Conservation (phyloP, 1,140 invertebrate species). For the Meteorus sp. region DNA sequence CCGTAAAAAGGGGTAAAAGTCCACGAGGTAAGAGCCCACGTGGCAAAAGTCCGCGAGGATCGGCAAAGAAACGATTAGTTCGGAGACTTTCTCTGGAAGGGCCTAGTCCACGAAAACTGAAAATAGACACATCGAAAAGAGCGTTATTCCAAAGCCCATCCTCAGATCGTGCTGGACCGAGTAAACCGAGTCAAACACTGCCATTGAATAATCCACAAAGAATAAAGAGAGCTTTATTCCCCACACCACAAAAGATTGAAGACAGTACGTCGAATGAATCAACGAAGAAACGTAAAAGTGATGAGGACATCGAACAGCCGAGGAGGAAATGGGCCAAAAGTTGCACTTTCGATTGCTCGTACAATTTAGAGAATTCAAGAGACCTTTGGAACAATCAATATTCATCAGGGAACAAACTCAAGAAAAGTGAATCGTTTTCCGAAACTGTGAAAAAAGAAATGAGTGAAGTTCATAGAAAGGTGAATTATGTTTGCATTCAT, state of each 20-base stretch:
- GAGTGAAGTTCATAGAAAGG: constrained; percentile 67
- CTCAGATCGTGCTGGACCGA: constrained; percentile 45
- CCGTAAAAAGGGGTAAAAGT: constrained; percentile 45
- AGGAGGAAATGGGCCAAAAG: constrained; percentile 63
- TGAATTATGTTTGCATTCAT: constrained; percentile 38
- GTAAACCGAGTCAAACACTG: constrained; percentile 31
- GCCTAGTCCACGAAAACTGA: constrained; percentile 44
- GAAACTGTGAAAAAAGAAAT: constrained; percentile 51
- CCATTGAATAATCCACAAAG: constrained; percentile 42
- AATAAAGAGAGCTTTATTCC: constrained; percentile 65
- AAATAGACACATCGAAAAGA: constrained; percentile 61
- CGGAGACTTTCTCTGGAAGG: constrained; percentile 40
- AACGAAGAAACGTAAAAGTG: constrained; percentile 57
- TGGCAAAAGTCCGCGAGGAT: constrained; percentile 45
- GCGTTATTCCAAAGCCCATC: constrained; percentile 69
- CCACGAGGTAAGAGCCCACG: constrained; percentile 51
- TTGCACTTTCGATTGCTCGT: constrained; percentile 62
- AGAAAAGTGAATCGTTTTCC: constrained; percentile 28
- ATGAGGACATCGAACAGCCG: constrained; percentile 58
- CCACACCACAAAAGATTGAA: constrained; percentile 56
- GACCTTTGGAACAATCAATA: constrained; percentile 36
- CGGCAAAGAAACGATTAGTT: constrained; percentile 46
- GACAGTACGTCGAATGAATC: constrained; percentile 22
- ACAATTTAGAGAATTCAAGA: constrained; percentile 34
- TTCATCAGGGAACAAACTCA: constrained; percentile 35